A percentile compares a stretch with the other conserved stretches of the same genome.
Conservation (phyloP, 2,797 vertebrate species). For the Clamator glandarius region DNA sequence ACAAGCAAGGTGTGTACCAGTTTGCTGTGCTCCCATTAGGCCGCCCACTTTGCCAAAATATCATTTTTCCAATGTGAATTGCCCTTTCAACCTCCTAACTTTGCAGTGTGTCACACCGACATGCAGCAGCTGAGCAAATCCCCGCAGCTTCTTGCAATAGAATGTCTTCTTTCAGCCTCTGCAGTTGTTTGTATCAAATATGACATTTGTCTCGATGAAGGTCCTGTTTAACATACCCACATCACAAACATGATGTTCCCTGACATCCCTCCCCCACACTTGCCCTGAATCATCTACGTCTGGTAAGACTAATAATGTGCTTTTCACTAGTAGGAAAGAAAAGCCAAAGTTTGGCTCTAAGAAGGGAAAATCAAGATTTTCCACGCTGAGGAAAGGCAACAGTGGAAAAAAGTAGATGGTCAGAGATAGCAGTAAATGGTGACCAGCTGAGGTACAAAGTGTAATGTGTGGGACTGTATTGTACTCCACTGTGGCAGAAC, state of each 20-base stretch:
- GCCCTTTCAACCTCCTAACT: constrained; percentile 37
- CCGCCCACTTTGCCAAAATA: constrained; percentile 27
- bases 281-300: constrained; percentile 20
- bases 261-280: background rate
- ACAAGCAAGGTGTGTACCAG: constrained; percentile 16
- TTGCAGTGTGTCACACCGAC: background rate
- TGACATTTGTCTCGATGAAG: constrained; percentile 26
- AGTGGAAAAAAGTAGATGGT: background rate
- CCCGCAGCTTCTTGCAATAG: background rate
- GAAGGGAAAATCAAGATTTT: background rate
- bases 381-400: background rate
- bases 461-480: rapidly evolving
- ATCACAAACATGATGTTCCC: background rate
- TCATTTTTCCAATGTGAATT: background rate
- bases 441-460: background rate
- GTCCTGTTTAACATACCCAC: constrained; percentile 18
- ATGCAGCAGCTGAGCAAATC: background rate
- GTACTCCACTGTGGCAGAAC: background rate
- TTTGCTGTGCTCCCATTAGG: constrained; percentile 21
- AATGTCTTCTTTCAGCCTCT: background rate
- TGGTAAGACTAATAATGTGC: background rate
- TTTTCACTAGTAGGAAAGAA: background rate
- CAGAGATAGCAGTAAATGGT: background rate
- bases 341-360: background rate
- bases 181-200: background rate